These are phyloP conservation scores for Lasioglossum vierecki DNA, from an alignment of 2,888 invertebrate species.

Conservation along the genomic window DNA sequence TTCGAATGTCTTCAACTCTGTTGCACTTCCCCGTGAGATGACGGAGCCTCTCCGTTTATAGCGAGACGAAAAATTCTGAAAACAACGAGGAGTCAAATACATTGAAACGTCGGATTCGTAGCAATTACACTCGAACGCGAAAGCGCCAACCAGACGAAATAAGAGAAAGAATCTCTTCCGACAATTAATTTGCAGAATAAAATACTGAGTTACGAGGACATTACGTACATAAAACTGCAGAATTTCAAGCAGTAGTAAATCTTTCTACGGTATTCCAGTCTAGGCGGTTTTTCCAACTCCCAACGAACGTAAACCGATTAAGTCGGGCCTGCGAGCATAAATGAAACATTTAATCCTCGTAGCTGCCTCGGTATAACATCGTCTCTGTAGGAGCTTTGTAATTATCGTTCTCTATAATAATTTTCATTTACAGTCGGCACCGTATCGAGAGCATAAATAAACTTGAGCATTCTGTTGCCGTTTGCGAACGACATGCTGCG, in stretches of 20 bases:
- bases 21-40: neutral
- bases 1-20: neutral
- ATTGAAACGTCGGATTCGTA: neutral
- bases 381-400: slow-evolving; percentile 42
- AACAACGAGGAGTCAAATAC: neutral
- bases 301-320: slow-evolving; percentile 60
- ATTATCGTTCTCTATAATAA: slow-evolving; percentile 47
- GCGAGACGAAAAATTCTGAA: neutral
- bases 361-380: slow-evolving; percentile 42
- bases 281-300: slow-evolving; percentile 57
- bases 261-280: slow-evolving; percentile 41
- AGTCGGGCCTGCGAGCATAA: slow-evolving; percentile 54
- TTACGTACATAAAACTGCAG: slow-evolving; percentile 32
- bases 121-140: neutral
- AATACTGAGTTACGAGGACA: slow-evolving; percentile 6
- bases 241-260: slow-evolving; percentile 51
- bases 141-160: neutral
- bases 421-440: slow-evolving; percentile 34
- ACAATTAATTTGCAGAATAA: slow-evolving; percentile 25
- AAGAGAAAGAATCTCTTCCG: neutral
- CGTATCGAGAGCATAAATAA: slow-evolving; percentile 35
- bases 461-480: slow-evolving; percentile 9
- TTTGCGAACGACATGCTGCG: neutral
- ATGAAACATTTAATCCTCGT: slow-evolving; percentile 57
- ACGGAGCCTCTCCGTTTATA: neutral